Conservation (phyloP, 2,888 invertebrate species). For the Athalia circularis region DNA sequence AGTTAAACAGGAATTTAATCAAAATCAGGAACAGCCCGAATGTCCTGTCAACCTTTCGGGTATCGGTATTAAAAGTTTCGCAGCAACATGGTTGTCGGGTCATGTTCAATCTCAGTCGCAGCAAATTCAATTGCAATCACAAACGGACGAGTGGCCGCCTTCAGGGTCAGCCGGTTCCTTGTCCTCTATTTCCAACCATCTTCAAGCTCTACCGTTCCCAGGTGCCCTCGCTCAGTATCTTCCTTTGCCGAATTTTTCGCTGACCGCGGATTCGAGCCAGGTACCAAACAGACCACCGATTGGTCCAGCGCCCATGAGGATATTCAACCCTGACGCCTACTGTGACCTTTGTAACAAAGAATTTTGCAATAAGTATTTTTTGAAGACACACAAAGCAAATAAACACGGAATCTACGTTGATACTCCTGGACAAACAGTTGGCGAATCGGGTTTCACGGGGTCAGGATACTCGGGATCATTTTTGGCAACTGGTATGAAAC, state of each 20-base stretch:
- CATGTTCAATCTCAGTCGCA: constrained; percentile 53
- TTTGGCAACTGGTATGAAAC: constrained; percentile 50
- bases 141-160: constrained; percentile 74
- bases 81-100: constrained; percentile 64
- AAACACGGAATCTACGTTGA: constrained; percentile 95
- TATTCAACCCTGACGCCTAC: constrained; percentile 97
- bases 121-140: constrained; percentile 58
- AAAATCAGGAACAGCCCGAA: constrained; percentile 57
- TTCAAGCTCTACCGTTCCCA: constrained; percentile 65
- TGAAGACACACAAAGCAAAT: constrained; percentile 98
- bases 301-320: constrained; percentile 76
- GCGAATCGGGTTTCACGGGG: constrained; percentile 57
- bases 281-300: constrained; percentile 76
- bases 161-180: constrained; percentile 70
- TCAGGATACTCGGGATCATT: constrained; percentile 55
- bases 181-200: constrained; percentile 62
- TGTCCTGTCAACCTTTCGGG: constrained; percentile 68
- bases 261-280: constrained; percentile 70
- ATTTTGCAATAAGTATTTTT: constrained; percentile 98
- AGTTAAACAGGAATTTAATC: constrained; percentile 59
- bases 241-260: constrained; percentile 76
- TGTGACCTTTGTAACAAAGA: constrained; percentile 99
- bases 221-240: constrained; percentile 70
- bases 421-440: constrained; percentile 66
- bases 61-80: constrained; percentile 69